phyloP scores from a whole-genome alignment of 2,797 vertebrate species.

The Alexandromys oeconomus region DNA sequence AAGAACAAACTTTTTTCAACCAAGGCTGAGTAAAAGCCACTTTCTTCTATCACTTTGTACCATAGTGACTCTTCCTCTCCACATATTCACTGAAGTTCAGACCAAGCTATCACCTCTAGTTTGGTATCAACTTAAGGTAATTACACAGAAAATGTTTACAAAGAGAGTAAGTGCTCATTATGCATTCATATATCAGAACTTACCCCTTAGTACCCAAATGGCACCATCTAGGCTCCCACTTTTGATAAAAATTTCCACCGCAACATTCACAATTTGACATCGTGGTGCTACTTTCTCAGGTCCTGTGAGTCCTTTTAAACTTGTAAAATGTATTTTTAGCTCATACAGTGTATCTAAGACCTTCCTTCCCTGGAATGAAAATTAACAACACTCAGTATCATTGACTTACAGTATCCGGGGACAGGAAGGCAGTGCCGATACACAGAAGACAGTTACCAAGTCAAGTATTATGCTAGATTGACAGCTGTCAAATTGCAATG shows the following conservation, averaged over 20 bases:
- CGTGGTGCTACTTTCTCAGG: constrained; percentile 90
- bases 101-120: constrained; percentile 45
- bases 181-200: constrained; percentile 53
- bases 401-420: background rate
- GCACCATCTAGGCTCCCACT: constrained; percentile 93
- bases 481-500: background rate
- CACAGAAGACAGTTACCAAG: background rate
- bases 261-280: constrained; percentile 93
- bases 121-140: constrained; percentile 21
- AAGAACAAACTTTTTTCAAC: constrained; percentile 30
- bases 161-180: background rate
- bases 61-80: background rate
- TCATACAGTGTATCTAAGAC: constrained; percentile 91
- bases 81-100: background rate
- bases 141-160: background rate
- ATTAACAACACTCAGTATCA: constrained; percentile 57
- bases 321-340: constrained; percentile 91
- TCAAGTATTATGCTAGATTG: background rate
- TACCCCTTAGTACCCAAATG: constrained; percentile 93
- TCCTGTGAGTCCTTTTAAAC: constrained; percentile 92
- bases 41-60: constrained; percentile 28
- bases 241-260: constrained; percentile 94
- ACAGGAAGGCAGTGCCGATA: background rate
- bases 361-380: constrained; percentile 90
- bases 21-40: constrained; percentile 27